These are phyloP conservation scores for Nannoperca obscura DNA, from an alignment of 2,797 vertebrate genomes.

Conservation along the genomic window DNA sequence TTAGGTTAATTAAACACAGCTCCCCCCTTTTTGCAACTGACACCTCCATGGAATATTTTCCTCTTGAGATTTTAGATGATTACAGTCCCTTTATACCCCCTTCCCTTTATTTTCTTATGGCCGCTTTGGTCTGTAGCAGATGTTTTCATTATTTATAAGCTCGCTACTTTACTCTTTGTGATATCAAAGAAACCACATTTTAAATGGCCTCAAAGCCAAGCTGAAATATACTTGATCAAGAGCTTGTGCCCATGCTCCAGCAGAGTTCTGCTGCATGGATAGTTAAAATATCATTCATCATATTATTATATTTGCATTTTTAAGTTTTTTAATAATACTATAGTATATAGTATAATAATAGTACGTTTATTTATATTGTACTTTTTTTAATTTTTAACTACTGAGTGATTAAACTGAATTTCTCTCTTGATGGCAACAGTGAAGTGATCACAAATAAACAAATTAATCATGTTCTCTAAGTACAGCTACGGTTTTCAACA, in stretches of 20 bases:
- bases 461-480: not conserved
- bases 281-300: not conserved
- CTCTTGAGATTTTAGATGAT: conserved; percentile 67
- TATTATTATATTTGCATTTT: not conserved
- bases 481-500: not conserved
- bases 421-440: not conserved
- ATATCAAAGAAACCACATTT: conserved; percentile 43
- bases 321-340: too few relatives aligned
- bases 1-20: not conserved
- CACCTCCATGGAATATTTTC: conserved; percentile 65
- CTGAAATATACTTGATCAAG: conserved; percentile 10
- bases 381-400: conserved; percentile 1
- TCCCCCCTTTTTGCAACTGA: conserved; percentile 38
- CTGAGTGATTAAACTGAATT: not conserved
- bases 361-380: too few relatives aligned
- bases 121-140: conserved; percentile 35
- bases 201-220: conserved; percentile 21
- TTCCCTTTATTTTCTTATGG: conserved; percentile 33
- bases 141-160: conserved; percentile 58
- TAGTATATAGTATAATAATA: too few relatives aligned
- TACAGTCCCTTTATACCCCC: conserved; percentile 45
- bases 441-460: not conserved
- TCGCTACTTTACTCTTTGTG: conserved; percentile 39
- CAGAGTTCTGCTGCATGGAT: not conserved
- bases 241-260: not conserved